Conservation (phyloP, 2,113 vertebrate genomes). For the Geococcyx californianus region DNA sequence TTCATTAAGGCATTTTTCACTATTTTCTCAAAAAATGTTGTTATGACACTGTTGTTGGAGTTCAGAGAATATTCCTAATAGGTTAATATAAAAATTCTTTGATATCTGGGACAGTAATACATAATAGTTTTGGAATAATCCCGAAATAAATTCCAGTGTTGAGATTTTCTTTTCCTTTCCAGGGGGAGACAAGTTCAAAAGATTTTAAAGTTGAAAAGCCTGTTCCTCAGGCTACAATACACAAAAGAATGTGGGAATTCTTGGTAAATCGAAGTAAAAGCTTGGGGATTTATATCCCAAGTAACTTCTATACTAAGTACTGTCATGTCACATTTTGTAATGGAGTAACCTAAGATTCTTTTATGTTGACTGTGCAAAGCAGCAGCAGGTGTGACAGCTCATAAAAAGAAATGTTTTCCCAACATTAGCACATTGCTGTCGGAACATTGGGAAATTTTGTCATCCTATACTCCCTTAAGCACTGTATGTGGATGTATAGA, state of each 20-base stretch:
- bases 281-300: background rate
- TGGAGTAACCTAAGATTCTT: background rate
- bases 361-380: background rate
- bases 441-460: background rate
- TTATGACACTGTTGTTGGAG: background rate
- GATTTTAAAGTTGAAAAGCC: background rate
- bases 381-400: background rate
- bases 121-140: background rate
- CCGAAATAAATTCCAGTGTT: background rate
- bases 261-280: background rate
- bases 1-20: background rate
- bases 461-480: background rate
- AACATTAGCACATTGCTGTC: background rate
- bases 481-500: background rate
- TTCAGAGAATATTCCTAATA: background rate
- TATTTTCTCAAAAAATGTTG: background rate
- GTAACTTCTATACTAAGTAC: background rate
- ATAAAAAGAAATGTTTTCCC: background rate
- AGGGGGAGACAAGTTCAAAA: background rate
- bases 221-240: background rate
- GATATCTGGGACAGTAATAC: background rate
- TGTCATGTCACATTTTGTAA: background rate
- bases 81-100: background rate
- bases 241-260: background rate
- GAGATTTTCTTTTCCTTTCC: background rate